Evolutionary conservation across 2,888 invertebrate species (phyloP), one percentile per base, ranked within the genome.

Genomic region (Augiades crinisus): DNA sequence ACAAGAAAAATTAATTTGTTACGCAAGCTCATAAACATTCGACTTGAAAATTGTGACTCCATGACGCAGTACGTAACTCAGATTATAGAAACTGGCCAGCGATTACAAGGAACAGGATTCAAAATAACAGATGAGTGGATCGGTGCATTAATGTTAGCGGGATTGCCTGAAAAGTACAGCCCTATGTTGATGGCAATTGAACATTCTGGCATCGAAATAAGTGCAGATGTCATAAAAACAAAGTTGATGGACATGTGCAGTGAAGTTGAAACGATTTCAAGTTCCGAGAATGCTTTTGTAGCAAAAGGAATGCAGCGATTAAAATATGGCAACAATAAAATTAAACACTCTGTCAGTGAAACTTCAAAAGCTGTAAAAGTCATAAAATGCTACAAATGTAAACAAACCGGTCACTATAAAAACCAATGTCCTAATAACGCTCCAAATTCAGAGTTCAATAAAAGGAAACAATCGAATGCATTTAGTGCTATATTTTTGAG

Each of bases 401-500:
- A 57, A 52, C 17, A 54, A 34, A 12, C 10, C 2, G 60, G 57
- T 2, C 58, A 60, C 33, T 58, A 36, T 40, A 40, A 19, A 21
- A 57, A 51, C 7, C 27, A 50, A 40, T 49, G 53, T 13, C 22
- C 38, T 6, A 3, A 6, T 7, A 6, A 22, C 22, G 22, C 4
- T 22, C 22, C 4, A 6, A 22, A 22, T 7, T 22, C 22, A 5
- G 22, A 7, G 24, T 2, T 8, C 1, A 41, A 2, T 13, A 7
- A 16, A 17, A 24, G 19, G 49, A 37, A 47, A 46, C 3, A 41
- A 24, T 30, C 31, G 17, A 58, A 56, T 44, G 60, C 57, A 5
- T 64, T 63, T 33, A 60, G 57, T 52, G 59, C 53, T 0, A 44
- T 60, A 5, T 62, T 62, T 36, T 5, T 59, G 2, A 59, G 30